Evolutionary conservation across 1,140 invertebrate species (phyloP).

Genomic region (Daktulosphaira vitifoliae): DNA sequence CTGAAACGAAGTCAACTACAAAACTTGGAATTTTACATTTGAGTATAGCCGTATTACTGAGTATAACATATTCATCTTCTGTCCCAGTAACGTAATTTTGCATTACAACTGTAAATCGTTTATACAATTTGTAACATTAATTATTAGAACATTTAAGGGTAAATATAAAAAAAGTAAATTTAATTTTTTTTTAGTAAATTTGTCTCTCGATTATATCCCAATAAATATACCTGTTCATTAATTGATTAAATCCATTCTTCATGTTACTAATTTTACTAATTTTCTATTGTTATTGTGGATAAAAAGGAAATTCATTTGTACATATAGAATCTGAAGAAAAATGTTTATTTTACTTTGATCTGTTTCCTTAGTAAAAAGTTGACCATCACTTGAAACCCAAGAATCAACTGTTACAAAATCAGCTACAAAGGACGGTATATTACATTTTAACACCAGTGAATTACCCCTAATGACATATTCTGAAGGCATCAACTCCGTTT

Average conservation of each 20-base stretch:
- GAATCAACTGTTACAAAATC: constrained; percentile 81
- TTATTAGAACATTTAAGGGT: too few relatives aligned
- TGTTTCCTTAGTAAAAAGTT: constrained; percentile 19
- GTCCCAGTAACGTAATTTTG: constrained; percentile 73
- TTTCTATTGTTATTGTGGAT: constrained; percentile 35
- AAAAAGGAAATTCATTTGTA: background rate
- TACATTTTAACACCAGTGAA: constrained; percentile 83
- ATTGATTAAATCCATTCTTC: too few relatives aligned
- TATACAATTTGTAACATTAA: too few relatives aligned
- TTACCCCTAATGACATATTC: constrained; percentile 89
- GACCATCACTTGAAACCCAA: constrained; percentile 54
- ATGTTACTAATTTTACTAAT: too few relatives aligned
- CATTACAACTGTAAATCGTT: constrained; percentile 63
- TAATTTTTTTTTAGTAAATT: too few relatives aligned
- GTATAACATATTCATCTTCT: constrained; percentile 76
- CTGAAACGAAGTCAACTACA: constrained; percentile 74
- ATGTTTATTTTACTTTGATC: constrained; percentile 12
- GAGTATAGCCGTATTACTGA: constrained; percentile 76
- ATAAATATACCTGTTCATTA: too few relatives aligned
- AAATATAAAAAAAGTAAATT: too few relatives aligned
- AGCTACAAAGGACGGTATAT: constrained; percentile 86
- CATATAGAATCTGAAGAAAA: constrained; percentile 43
- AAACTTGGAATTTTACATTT: constrained; percentile 81
- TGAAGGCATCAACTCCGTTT: constrained; percentile 73
- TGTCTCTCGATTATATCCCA: too few relatives aligned